Percentiles rank a stretch among this genome's conserved stretches.
These are phyloP conservation scores for Fulmarus glacialis DNA, from an alignment of 2,113 vertebrate genomes.

Conservation along the genomic window DNA sequence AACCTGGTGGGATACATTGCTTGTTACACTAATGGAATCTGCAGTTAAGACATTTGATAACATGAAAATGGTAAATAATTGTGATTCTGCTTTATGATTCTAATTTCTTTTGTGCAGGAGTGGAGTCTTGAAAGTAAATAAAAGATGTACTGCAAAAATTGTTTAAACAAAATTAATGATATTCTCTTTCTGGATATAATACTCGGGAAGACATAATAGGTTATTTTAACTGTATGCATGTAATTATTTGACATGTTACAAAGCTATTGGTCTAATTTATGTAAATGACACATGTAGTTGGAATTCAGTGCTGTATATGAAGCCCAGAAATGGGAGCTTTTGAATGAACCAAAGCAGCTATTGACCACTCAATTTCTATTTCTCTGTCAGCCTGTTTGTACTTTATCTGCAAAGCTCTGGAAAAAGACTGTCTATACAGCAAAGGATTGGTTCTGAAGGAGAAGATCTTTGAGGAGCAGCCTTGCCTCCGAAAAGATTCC, in stretches of 20 bases:
- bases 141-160: neutral
- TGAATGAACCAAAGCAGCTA: neutral
- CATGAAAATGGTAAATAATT: neutral
- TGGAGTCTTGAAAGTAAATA: neutral
- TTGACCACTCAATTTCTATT: neutral
- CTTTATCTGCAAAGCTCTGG: conserved; percentile 93
- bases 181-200: neutral
- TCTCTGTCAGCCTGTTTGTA: conserved; percentile 87
- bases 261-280: neutral
- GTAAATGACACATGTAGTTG: neutral
- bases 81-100: neutral
- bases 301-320: neutral
- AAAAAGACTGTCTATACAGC: conserved; percentile 91
- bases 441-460: conserved; percentile 95
- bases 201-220: neutral
- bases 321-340: neutral
- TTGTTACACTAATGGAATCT: neutral
- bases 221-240: neutral
- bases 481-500: conserved; percentile 90
- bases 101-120: neutral
- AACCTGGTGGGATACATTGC: neutral
- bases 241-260: neutral
- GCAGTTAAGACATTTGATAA: neutral
- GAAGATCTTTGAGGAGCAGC: conserved; percentile 95
- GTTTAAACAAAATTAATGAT: neutral